These are phyloP conservation scores for Plusia festucae DNA, from an alignment of 2,888 invertebrate genomes.

Conservation along the genomic window DNA sequence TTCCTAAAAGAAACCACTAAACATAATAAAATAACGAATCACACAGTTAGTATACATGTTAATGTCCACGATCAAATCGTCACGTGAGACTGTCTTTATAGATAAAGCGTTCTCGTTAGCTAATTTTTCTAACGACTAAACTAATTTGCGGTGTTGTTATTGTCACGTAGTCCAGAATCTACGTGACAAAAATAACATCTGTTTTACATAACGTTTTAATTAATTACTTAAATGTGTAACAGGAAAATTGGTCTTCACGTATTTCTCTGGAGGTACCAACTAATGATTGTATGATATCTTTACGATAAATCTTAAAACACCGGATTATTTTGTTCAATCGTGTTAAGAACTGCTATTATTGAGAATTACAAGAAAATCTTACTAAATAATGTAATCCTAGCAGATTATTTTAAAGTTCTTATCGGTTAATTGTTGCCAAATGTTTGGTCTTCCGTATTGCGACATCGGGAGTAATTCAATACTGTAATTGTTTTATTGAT, in stretches of 20 bases:
- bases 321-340: neutral
- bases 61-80: neutral
- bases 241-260: neutral
- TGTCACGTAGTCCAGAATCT: conserved; percentile 17
- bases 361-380: neutral
- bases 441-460: conserved; percentile 39
- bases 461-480: conserved; percentile 35
- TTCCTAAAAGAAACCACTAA: neutral
- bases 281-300: neutral
- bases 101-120: conserved; percentile 23
- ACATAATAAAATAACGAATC: too few relatives aligned
- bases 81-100: neutral
- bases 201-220: neutral
- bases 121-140: conserved; percentile 16
- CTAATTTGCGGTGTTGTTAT: conserved; percentile 1
- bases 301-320: neutral
- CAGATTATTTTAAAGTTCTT: neutral
- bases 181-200: conserved; percentile 27
- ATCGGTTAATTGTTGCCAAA: conserved; percentile 16
- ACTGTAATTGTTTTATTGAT: conserved; percentile 52
- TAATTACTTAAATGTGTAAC: neutral
- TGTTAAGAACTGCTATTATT: neutral
- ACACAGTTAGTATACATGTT: too few relatives aligned
- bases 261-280: neutral
- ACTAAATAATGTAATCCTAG: neutral